Percentiles rank a stretch among this genome's conserved stretches.
Evolutionary conservation across 2,797 vertebrate species (phyloP).

Genomic region (Intellagama lesueurii): DNA sequence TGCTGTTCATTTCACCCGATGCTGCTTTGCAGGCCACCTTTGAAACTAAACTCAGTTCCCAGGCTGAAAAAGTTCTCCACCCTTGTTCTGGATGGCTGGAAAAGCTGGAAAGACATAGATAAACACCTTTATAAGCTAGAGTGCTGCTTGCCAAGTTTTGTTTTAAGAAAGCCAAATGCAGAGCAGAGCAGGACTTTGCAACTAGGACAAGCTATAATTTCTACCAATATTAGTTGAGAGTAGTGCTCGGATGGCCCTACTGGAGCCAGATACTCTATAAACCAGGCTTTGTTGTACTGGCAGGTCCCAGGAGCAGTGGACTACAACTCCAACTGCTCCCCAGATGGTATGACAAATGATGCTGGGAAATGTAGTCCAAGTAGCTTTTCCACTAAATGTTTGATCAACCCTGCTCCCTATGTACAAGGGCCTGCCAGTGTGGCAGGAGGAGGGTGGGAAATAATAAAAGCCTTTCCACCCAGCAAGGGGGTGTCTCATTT

Average conservation of each 20-base stretch:
- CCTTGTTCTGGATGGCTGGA: no score
- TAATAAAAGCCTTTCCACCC: not conserved
- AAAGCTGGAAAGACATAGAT: not conserved
- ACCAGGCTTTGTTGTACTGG: not conserved
- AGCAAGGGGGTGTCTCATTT: rapidly evolving
- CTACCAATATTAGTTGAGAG: rapidly evolving
- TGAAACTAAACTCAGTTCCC: no score
- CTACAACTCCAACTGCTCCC: not conserved
- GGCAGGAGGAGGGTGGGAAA: not conserved
- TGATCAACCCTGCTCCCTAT: not conserved
- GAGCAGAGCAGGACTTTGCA: not conserved
- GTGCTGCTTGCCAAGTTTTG: not conserved
- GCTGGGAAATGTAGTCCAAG: not conserved
- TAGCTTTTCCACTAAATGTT: not conserved
- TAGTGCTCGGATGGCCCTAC: not conserved
- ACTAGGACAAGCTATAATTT: not conserved
- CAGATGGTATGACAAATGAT: not conserved
- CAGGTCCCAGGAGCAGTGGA: not conserved
- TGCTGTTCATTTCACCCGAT: no score
- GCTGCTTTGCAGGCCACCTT: no score
- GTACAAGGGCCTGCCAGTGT: rapidly evolving
- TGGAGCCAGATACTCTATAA: not conserved
- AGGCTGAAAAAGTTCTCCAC: no score
- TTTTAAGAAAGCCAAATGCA: not conserved
- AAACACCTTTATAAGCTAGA: not conserved